phyloP scores from a whole-genome alignment of 2,888 invertebrate species.

The Tenthredo scrophulariae region DNA sequence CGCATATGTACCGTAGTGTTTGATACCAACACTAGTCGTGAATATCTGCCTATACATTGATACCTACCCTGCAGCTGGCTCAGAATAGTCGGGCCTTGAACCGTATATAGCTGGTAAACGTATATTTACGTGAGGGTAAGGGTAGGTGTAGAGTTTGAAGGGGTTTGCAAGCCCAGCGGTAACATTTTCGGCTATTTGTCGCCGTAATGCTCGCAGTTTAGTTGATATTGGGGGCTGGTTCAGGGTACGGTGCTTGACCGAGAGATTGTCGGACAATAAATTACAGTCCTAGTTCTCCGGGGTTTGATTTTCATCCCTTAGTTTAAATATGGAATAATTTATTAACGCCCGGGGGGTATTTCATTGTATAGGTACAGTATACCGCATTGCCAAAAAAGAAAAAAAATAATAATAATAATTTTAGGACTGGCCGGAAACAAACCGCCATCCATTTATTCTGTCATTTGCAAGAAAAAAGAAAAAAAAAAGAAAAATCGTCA shows the following conservation, averaged over 20 bases:
- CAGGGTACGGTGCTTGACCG: conserved; percentile 17
- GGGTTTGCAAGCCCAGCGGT: conserved; percentile 1
- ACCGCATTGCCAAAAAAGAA: too few relatives aligned
- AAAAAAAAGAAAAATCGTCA: too few relatives aligned
- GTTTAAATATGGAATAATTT: conserved; percentile 26
- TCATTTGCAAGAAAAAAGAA: too few relatives aligned
- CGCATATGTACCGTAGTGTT: background rate
- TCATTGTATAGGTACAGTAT: too few relatives aligned
- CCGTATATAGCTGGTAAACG: background rate
- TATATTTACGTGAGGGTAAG: background rate
- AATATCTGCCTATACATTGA: background rate
- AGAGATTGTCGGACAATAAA: conserved; percentile 47
- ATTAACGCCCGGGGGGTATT: background rate
- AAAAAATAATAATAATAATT: too few relatives aligned
- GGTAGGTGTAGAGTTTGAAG: background rate
- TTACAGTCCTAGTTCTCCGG: background rate
- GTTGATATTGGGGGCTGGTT: background rate
- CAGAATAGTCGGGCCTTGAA: background rate
- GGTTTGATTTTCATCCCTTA: conserved; percentile 34
- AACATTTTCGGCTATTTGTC: conserved; percentile 42
- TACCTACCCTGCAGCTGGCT: background rate
- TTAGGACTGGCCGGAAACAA: too few relatives aligned
- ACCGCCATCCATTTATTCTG: too few relatives aligned
- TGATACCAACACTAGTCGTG: conserved; percentile 1
- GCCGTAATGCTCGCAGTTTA: conserved; percentile 35